These are phyloP conservation scores for Helobdella robusta DNA, from an alignment of 2,888 invertebrate genomes.

Conservation along the genomic window DNA sequence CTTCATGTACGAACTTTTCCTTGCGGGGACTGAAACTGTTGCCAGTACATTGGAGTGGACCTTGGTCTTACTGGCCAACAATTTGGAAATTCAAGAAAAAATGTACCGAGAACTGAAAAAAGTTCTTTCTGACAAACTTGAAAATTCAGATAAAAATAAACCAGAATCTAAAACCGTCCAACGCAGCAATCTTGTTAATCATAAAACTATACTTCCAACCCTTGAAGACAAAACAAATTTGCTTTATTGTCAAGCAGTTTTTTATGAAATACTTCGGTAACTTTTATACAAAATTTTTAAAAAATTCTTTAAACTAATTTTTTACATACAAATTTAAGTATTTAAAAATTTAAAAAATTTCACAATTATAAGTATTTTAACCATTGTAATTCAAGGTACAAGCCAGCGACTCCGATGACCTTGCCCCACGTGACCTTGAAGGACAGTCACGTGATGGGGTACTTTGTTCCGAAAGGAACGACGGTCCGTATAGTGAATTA, in stretches of 20 bases:
- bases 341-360: too few species aligned
- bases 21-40: conserved; percentile 30
- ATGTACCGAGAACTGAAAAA: conserved; percentile 26
- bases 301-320: too few species aligned
- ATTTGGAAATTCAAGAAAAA: conserved; percentile 24
- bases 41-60: conserved; percentile 25
- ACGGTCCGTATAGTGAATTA: too few species aligned
- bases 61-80: conserved; percentile 21
- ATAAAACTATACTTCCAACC: conserved; percentile 4
- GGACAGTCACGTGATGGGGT: conserved; percentile 23
- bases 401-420: conserved; percentile 7
- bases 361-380: too few species aligned
- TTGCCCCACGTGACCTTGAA: conserved; percentile 21
- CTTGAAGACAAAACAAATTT: conserved; percentile 16
- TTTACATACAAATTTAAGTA: too few species aligned
- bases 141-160: too few species aligned
- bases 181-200: too few species aligned
- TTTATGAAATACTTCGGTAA: conserved; percentile 17
- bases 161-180: too few species aligned
- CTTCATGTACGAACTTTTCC: conserved; percentile 23
- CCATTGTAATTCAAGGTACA: too few species aligned
- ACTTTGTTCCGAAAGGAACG: conserved; percentile 20
- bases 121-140: background rate
- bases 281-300: too few species aligned
- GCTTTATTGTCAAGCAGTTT: conserved; percentile 17